Percentiles rank a stretch among this genome's conserved stretches.
These are phyloP conservation scores for Drosophila subpulchrella DNA, from an alignment of 1,140 invertebrate genomes.

Conservation along the genomic window DNA sequence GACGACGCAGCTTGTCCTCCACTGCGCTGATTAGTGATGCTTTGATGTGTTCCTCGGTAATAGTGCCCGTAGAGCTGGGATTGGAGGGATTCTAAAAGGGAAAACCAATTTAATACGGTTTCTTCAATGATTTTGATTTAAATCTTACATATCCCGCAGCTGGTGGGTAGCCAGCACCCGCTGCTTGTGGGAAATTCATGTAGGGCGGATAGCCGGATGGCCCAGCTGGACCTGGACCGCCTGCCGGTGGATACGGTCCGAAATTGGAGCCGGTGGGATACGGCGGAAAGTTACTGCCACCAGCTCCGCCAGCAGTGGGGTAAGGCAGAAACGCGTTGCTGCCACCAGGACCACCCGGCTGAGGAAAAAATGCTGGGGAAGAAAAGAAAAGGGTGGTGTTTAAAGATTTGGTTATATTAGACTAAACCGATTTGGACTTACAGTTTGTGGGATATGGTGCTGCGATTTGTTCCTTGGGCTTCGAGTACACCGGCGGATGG, in stretches of 20 bases:
- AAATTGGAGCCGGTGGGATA: slow-evolving; percentile 71
- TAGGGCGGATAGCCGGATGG: slow-evolving; percentile 84
- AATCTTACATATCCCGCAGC: slow-evolving; percentile 72
- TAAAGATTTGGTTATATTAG: too few species aligned
- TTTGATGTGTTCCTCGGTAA: slow-evolving; percentile 97
- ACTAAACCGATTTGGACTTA: slow-evolving; percentile 17
- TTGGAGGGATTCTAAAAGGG: slow-evolving; percentile 55
- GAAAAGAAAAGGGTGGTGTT: too few species aligned
- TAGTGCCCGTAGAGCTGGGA: slow-evolving; percentile 88
- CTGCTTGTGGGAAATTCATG: slow-evolving; percentile 84
- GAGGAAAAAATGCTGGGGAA: slow-evolving; percentile 65
- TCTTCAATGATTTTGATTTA: background rate
- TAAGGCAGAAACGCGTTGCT: slow-evolving; percentile 68
- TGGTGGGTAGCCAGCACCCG: slow-evolving; percentile 84
- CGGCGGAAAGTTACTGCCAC: slow-evolving; percentile 68
- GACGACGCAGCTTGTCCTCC: slow-evolving; percentile 95
- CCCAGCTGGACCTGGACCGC: slow-evolving; percentile 23
- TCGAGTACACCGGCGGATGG: slow-evolving; percentile 96
- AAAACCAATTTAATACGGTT: background rate
- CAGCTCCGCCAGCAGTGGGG: slow-evolving; percentile 53
- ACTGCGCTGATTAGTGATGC: slow-evolving; percentile 97
- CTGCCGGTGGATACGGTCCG: slow-evolving; percentile 63
- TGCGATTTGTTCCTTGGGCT: slow-evolving; percentile 85
- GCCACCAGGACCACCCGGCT: slow-evolving; percentile 49
- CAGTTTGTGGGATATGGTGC: slow-evolving; percentile 68